Percentiles rank a stretch among this genome's conserved stretches.
phyloP scores from a whole-genome alignment of 2,113 vertebrate genomes.

The Paracanthobrama guichenoti region DNA sequence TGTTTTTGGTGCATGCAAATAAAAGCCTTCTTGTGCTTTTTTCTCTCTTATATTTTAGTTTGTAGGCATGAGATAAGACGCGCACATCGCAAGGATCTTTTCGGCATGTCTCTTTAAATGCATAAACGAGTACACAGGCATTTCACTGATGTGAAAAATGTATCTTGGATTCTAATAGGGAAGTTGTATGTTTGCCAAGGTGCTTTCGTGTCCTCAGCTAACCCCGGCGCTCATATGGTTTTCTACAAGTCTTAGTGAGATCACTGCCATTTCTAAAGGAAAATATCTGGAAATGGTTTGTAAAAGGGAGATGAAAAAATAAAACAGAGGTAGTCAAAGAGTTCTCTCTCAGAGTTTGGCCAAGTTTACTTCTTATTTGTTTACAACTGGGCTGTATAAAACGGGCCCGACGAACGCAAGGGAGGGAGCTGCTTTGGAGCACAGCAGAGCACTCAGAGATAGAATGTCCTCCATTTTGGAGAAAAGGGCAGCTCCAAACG shows the following conservation, averaged over 20 bases:
- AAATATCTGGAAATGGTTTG: constrained; percentile 67
- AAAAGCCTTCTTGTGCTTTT: constrained; percentile 51
- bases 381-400: constrained; percentile 57
- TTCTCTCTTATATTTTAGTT: constrained; percentile 37
- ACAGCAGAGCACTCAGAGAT: constrained; percentile 43
- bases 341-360: constrained; percentile 52
- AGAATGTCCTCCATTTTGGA: constrained; percentile 61
- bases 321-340: constrained; percentile 62
- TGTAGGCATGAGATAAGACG: constrained; percentile 30
- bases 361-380: constrained; percentile 57
- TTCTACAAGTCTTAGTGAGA: constrained; percentile 75
- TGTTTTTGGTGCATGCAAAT: constrained; percentile 49
- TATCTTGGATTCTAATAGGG: constrained; percentile 79
- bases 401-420: constrained; percentile 39
- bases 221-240: constrained; percentile 79
- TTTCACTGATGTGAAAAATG: constrained; percentile 77
- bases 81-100: constrained; percentile 49
- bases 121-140: constrained; percentile 65
- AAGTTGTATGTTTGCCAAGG: constrained; percentile 78
- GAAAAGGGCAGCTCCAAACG: constrained; percentile 47
- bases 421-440: constrained; percentile 49
- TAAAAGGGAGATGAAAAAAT: constrained; percentile 44
- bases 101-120: constrained; percentile 61
- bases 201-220: constrained; percentile 78
- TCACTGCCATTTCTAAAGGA: constrained; percentile 65